phyloP scores from a whole-genome alignment of 2,888 invertebrate genomes.

The Idaea dimidiata region DNA sequence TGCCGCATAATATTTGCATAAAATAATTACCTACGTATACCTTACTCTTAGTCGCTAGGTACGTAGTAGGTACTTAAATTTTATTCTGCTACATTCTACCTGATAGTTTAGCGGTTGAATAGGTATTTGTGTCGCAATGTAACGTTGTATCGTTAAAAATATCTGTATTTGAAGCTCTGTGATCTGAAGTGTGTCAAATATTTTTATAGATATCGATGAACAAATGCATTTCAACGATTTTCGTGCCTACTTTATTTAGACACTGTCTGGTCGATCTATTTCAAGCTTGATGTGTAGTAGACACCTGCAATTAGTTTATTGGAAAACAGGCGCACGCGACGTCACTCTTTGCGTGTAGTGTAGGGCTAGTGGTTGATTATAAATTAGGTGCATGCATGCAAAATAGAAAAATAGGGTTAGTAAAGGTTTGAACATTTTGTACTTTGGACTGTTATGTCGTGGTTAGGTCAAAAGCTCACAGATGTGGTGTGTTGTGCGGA shows the following conservation, averaged over 20 bases:
- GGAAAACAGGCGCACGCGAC: slow-evolving; percentile 67
- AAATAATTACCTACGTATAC: no score
- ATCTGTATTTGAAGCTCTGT: not conserved
- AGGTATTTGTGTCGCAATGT: not conserved
- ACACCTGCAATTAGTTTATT: slow-evolving; percentile 37
- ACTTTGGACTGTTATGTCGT: not conserved
- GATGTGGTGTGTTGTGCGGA: slow-evolving; percentile 7
- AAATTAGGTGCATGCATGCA: not conserved
- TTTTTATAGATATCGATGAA: not conserved
- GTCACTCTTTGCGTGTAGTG: slow-evolving; percentile 49
- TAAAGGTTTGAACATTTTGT: not conserved
- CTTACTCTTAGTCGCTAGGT: no score
- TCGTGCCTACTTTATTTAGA: slow-evolving; percentile 11
- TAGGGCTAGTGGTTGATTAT: slow-evolving; percentile 12
- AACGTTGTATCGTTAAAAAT: not conserved
- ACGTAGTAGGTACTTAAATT: no score
- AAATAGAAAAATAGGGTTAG: not conserved
- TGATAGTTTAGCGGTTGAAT: no score
- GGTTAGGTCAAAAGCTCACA: not conserved
- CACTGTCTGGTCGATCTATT: slow-evolving; percentile 10
- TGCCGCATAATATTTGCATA: no score
- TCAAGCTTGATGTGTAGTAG: slow-evolving; percentile 15
- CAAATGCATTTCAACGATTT: not conserved
- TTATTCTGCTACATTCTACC: no score
- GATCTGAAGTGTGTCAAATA: not conserved